phyloP scores from a whole-genome alignment of 1,140 invertebrate species.

The Heliothis subflexa region DNA sequence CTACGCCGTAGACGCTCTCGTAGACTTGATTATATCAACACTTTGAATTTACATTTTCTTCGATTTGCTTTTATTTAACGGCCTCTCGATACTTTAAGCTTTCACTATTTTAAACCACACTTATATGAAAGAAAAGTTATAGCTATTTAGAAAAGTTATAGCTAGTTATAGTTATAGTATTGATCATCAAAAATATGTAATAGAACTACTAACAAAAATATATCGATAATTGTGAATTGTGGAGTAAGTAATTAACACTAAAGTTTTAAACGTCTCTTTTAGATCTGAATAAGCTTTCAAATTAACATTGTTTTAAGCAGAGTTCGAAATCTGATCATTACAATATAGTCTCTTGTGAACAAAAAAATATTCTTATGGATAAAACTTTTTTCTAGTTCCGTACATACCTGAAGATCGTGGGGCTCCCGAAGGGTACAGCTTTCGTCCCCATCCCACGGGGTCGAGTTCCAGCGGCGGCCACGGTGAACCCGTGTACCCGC shows the following conservation, averaged over 20 bases:
- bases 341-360: not conserved
- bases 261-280: no score
- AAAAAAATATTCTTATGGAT: not conserved
- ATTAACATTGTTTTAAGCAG: no score
- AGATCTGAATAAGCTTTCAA: no score
- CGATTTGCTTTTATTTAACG: not conserved
- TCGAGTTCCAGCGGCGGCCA: conserved; percentile 90
- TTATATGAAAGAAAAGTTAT: no score
- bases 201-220: no score
- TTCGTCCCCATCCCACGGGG: conserved; percentile 90
- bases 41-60: not conserved
- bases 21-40: conserved; percentile 43
- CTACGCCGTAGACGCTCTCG: conserved; percentile 45
- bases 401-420: conserved; percentile 85
- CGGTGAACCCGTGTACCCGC: conserved; percentile 90
- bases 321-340: not conserved
- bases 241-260: no score
- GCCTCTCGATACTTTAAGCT: not conserved
- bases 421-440: conserved; percentile 89
- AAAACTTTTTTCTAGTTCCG: not conserved
- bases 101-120: not conserved
- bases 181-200: no score
- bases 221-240: no score
- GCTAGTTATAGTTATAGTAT: no score
- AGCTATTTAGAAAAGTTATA: no score